A percentile compares a stretch with the other conserved stretches of the same genome.
Evolutionary conservation across 2,797 vertebrate species (phyloP).

Genomic region (Tympanoctomys barrerae): DNA sequence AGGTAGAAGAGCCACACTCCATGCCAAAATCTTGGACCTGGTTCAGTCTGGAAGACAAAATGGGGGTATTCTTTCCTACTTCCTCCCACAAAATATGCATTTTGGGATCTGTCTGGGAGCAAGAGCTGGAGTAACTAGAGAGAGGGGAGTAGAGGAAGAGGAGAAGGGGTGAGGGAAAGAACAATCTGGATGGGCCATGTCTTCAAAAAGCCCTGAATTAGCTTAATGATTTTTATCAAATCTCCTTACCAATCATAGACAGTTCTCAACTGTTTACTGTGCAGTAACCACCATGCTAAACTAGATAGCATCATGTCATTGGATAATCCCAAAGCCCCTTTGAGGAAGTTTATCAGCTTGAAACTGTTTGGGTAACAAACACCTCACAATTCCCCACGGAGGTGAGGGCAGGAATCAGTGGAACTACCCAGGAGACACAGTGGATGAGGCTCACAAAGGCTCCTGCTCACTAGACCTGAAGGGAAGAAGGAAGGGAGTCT

Average conservation of each 20-base stretch:
- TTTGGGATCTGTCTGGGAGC: not conserved
- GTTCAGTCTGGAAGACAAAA: not conserved
- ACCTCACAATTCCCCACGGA: not conserved
- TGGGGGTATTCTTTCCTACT: not conserved
- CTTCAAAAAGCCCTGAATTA: not conserved
- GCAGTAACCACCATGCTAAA: not conserved
- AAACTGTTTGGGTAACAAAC: not conserved
- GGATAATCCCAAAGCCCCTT: not conserved
- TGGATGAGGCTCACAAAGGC: not conserved
- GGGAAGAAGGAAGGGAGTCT: too few relatives aligned
- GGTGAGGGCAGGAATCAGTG: not conserved
- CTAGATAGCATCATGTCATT: not conserved
- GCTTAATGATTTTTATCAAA: not conserved
- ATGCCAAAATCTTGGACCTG: not conserved
- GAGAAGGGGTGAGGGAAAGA: not conserved
- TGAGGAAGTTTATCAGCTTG: not conserved
- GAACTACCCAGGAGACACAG: not conserved
- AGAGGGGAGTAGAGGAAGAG: accelerated
- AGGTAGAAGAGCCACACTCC: not conserved
- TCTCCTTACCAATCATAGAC: not conserved
- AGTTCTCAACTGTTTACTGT: not conserved
- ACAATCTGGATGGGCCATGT: not conserved
- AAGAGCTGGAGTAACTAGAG: not conserved
- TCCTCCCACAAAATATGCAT: not conserved
- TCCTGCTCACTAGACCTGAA: not conserved